Base-by-base conservation (phyloP, 2,797 vertebrate species). In the Champsocephalus esox region DNA sequence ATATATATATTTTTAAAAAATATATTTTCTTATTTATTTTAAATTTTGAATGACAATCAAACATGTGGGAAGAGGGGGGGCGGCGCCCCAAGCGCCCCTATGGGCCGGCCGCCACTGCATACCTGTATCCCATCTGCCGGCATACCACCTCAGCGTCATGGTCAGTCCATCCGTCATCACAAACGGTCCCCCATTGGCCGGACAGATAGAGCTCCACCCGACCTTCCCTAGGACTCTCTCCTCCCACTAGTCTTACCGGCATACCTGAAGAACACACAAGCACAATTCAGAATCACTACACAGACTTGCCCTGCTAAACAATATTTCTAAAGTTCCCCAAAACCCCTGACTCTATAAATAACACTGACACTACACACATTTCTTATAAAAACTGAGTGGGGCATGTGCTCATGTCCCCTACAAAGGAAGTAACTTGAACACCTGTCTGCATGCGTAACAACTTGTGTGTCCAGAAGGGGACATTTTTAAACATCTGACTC, bases 81-180 rank as follows among this genome's bases (percentile, higher is more conserved):
- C 24, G 24, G 24, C 24, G 2, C 24, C 24, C 24, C 24, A 24
- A 24, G 24, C 24, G 24, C 24, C 24, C 24, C 24, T 24, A 24
- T 24, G 24, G 24, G 24, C 24, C 24, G 24, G 24, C 24, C 24
- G 24, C 24, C 24, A 24, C 24, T 24, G 24, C 24, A 24, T 24
- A 99, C 98, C 96, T 97, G 94, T 96, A 96, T 76, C 98, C 97
- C 83, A 99, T 93, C 94, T 99, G 97, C 73, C 96, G 95, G 84
- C 98, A 99, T 79, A 98, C 96, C 86, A 99, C 98, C 81, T 96
- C 94, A 17, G 98, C 98, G 1, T 98, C 96, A 54, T 90, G 94
- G 89, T 99, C 98, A 24, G 95, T 97, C 98, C 98, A 99, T 80
- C 98, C 98, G 10, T 99, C 98, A 79, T 99, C 98, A 83, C 98